phyloP scores from a whole-genome alignment of 2,113 vertebrate species.

The Garra rufa region DNA sequence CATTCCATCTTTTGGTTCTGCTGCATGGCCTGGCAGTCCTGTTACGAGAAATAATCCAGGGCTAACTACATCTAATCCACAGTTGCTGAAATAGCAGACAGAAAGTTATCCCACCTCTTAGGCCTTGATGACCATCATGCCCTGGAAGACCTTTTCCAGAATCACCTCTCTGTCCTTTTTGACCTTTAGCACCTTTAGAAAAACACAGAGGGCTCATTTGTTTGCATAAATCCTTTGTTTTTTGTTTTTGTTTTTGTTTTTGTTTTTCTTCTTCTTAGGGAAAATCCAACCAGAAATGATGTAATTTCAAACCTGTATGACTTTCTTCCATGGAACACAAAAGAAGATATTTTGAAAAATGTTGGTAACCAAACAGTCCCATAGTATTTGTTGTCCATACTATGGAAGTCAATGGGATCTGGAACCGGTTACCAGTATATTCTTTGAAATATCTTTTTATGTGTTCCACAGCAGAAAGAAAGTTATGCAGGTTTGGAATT shows the following conservation, averaged over 20 bases:
- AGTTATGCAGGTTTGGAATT: no score
- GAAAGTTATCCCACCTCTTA: slow-evolving; percentile 57
- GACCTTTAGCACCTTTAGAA: slow-evolving; percentile 71
- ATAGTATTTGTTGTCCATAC: no score
- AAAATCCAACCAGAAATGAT: not conserved
- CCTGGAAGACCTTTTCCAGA: slow-evolving; percentile 66
- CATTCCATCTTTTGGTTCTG: slow-evolving; percentile 66
- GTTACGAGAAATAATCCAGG: not conserved
- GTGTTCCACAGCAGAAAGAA: no score
- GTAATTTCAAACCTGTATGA: no score
- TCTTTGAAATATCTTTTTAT: no score
- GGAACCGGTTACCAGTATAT: no score
- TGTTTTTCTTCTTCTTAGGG: no score
- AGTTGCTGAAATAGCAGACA: not conserved
- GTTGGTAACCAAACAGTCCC: no score
- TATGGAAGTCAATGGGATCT: no score
- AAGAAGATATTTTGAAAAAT: no score
- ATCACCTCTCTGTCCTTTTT: slow-evolving; percentile 67
- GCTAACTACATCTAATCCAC: not conserved
- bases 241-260: no score
- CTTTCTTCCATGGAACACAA: no score
- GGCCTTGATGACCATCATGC: slow-evolving; percentile 70
- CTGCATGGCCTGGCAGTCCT: slow-evolving; percentile 74
- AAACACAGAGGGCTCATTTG: slow-evolving; percentile 17
- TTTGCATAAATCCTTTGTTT: not conserved